Evolutionary conservation across 2,888 invertebrate genomes (phyloP).

Genomic region (Sthenelais limicola): DNA sequence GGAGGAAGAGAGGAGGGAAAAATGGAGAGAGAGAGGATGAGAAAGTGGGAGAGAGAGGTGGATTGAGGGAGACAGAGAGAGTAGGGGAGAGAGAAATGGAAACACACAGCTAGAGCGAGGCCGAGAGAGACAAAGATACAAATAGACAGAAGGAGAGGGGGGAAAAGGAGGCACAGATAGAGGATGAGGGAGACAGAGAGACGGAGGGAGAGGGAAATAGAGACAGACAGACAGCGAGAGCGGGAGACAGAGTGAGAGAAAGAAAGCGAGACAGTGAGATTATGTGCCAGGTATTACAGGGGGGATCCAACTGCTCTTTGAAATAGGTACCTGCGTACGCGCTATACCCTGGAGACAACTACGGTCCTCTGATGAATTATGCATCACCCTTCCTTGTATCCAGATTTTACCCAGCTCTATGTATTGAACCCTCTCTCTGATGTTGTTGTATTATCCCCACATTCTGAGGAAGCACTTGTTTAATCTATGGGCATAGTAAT

Average conservation of each 20-base stretch:
- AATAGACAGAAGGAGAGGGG: neutral
- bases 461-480: no score
- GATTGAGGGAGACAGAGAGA: constrained; percentile 3
- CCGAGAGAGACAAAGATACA: neutral
- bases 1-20: neutral
- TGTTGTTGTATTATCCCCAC: no score
- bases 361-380: no score
- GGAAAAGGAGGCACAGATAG: neutral
- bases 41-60: neutral
- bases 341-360: no score
- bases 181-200: constrained; percentile 2
- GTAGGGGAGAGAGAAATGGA: neutral
- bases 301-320: no score
- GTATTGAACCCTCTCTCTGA: no score
- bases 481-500: no score
- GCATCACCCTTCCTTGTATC: no score
- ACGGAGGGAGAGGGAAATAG: neutral
- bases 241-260: neutral
- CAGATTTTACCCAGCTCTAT: no score
- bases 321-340: no score
- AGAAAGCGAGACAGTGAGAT: neutral
- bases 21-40: neutral
- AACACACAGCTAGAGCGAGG: neutral
- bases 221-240: neutral
- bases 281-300: no score